Evolutionary conservation across 2,797 vertebrate species (phyloP).

Genomic region (Gouania willdenowi): DNA sequence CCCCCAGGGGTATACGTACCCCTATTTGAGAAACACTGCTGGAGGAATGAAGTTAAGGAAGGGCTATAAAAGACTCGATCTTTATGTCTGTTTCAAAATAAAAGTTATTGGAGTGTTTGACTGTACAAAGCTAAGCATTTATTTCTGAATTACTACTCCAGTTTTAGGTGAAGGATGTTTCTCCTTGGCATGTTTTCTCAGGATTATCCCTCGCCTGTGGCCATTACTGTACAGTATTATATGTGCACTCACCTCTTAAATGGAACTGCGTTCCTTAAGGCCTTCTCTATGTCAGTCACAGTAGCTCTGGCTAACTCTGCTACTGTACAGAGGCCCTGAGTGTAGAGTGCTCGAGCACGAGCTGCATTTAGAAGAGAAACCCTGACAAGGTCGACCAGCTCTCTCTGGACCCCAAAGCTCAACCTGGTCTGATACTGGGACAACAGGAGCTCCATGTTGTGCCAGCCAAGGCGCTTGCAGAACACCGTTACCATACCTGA

Average conservation of each 20-base stretch:
- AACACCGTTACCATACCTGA: slow-evolving; percentile 95
- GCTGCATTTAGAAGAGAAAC: slow-evolving; percentile 89
- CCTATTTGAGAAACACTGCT: too few relatives aligned
- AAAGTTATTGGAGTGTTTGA: too few relatives aligned
- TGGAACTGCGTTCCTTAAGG: slow-evolving; percentile 85
- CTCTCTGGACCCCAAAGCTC: slow-evolving; percentile 93
- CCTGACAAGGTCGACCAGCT: slow-evolving; percentile 91
- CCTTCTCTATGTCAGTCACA: slow-evolving; percentile 79
- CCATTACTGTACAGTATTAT: too few relatives aligned
- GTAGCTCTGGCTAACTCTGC: slow-evolving; percentile 85
- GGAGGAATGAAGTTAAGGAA: too few relatives aligned
- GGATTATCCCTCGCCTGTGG: too few relatives aligned
- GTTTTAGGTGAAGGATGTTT: too few relatives aligned
- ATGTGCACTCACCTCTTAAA: slow-evolving; percentile 85
- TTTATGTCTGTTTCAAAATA: too few relatives aligned
- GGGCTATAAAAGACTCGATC: too few relatives aligned
- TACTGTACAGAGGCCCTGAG: slow-evolving; percentile 85
- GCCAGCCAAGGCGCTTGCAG: slow-evolving; percentile 92
- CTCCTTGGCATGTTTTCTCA: too few relatives aligned
- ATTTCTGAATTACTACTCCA: too few relatives aligned
- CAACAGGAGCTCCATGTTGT: slow-evolving; percentile 92
- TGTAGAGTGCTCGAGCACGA: slow-evolving; percentile 84
- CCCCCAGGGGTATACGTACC: too few relatives aligned
- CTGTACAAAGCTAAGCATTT: too few relatives aligned
- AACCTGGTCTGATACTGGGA: slow-evolving; percentile 96